Evolutionary conservation across 2,888 invertebrate genomes (phyloP), one percentile per base, ranked within the genome.

Genomic region (Macropis europaea): DNA sequence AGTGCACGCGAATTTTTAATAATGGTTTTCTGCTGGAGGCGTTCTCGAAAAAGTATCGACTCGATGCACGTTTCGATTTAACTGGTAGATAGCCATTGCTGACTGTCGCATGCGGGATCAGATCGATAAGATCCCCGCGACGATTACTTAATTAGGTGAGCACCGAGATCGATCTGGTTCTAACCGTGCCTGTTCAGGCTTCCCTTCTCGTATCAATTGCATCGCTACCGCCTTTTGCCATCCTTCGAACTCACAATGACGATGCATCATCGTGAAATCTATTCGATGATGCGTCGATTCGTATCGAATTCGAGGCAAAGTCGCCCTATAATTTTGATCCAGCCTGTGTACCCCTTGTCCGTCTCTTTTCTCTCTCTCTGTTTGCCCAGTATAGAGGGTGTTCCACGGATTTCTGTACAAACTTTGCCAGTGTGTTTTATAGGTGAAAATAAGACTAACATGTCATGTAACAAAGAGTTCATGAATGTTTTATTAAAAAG

Each of bases 121-220:
- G 75, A 80, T 77, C 77, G 80, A 80, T 80, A 73, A 80, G 80
- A 80, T 80, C 64, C 64, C 30, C 47, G 61, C 45, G 63, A 61
- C 73, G 77, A 80, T 80, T 77, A 68, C 72, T 80, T 80, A 80
- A 80, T 80, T 80, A 80, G 75, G 77, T 72, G 80, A 57, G 56
- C 74, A 68, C 60, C 54, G 47, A 24, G 43, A 63, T 62, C 42
- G 57, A 15, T 45, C 45, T n/a, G 54, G 9, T 17, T 17, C 53
- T 68, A 73, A 75, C 77, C 53, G 67, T 77, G 70, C 45, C 36
- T 13, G 19, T 48, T 47, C 63, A 48, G 22, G 71, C 54, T 60
- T 59, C 42, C 28, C 45, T 30, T 60, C 22, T 26, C 34, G 47
- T 70, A 79, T 76, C 70, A 68, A 73, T 71, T 71, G 56, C 43